Conservation (phyloP, 2,113 vertebrate species). For the Psittacara wagleri region DNA sequence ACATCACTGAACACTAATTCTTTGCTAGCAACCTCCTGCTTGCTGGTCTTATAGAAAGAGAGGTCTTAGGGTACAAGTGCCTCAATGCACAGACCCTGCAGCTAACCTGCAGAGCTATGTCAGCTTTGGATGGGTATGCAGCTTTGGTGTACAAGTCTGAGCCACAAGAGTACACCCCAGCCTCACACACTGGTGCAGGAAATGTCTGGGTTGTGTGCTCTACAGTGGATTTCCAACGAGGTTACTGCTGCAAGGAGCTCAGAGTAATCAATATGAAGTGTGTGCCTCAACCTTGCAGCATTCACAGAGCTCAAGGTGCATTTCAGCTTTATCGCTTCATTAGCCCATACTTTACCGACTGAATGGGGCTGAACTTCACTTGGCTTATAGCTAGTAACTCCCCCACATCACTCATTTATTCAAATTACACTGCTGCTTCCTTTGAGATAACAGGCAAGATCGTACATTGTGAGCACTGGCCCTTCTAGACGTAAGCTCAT, state of each 20-base stretch:
- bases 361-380: not conserved
- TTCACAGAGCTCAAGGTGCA: not conserved
- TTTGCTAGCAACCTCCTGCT: not conserved
- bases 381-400: not conserved
- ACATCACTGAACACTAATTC: not conserved
- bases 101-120: not conserved
- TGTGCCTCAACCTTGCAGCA: fast-evolving
- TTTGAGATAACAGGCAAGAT: not conserved
- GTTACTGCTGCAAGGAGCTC: not conserved
- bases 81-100: not conserved
- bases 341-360: not conserved
- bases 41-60: not conserved
- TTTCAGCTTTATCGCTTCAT: not conserved
- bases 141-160: not conserved
- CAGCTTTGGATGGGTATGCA: not conserved
- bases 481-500: not conserved
- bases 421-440: not conserved
- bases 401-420: not conserved
- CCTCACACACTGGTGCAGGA: not conserved
- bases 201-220: not conserved
- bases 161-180: not conserved
- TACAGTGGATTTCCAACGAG: fast-evolving
- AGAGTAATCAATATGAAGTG: fast-evolving
- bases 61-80: not conserved
- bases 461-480: not conserved